Base-by-base conservation (phyloP, 1,140 invertebrate genomes). In the Leptinotarsa undecemlineata region DNA sequence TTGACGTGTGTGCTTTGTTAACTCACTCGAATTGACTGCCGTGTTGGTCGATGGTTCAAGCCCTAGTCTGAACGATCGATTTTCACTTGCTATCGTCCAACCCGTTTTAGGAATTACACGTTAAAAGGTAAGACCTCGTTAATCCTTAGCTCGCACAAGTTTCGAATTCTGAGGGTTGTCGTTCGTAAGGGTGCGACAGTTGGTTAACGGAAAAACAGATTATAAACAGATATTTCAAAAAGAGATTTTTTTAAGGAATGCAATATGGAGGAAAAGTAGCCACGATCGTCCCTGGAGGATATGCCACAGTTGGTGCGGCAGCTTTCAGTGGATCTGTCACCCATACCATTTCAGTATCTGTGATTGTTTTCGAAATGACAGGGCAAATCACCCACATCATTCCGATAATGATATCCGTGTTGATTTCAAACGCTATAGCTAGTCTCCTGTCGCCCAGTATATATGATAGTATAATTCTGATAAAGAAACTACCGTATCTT, bases 341-440 rank as follows among this genome's bases (percentile, higher is more conserved):
- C 1, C 95, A 99, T 84, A 98, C 97, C 1, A 97, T 99, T 51
- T 98, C 96, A 3, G 97, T 98, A 20, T 96, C 96, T 76, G 97
- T 99, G 66, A 99, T 99, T 78, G 94, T 98, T 51, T 98, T 98
- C 85, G 98, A 99, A 87, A 95, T 99, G 91, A 99, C 98, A 2
- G 83, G 81, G 0, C 85, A 88, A 85, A 97, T 99, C 78, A 97
- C 95, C 13, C 97, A 99, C 82, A 93, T 99, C 26, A 91, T 99
- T 57, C 98, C 98, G 1, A 95, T 98, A 69, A 98, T 99, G 92
- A 95, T 98, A 78, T 94, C 96, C 3, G 96, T 98, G 1, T 85
- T 98, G 62, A 95, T 97, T 68, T 93, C 96, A 57, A 99, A 99
- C 87, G 97, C 96, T 1, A 92, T 98, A 42, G 96, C 96, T 1